Base-by-base conservation (phyloP, 1,140 invertebrate genomes). In the Drosophila kikkawai region DNA sequence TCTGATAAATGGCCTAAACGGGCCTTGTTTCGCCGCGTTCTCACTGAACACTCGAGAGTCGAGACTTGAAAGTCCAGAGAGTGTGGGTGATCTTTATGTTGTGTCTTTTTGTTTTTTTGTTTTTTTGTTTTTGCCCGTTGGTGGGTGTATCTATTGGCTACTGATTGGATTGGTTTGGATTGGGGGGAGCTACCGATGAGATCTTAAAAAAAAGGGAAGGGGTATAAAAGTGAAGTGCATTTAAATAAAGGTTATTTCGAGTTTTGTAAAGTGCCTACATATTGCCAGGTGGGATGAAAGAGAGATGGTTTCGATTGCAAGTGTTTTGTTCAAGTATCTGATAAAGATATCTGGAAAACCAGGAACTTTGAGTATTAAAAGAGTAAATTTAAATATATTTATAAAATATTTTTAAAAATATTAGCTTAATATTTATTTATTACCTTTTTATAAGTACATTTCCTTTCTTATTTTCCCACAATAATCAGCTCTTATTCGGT, bases 1-100 rank as follows among this genome's bases (percentile, higher is more conserved):
- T 48, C 57, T 84, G 81, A 84, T 84, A 84, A 85, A 84, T 73
- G 53, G 69, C 68, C 53, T 51, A 73, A 73, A 73, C 53, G 53
- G 67, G 69, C 53, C 67, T 50, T 73, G 68, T 71, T 73, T 60
- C n/a, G 34, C 55, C 37, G 69, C 32, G 68, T 73, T 73, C 69
- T 73, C 69, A 73, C 67, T 57, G 69, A 42, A 42, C 63, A 51
- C 45, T 68, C 37, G 29, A 69, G 15, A 17, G 44, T 42, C 26
- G 36, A 64, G 36, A 39, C 34, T 56, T 26, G 53, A 56, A 56
- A 56, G 53, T 56, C 53, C 9, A 56, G 53, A 39, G 59, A 73
- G 55, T 60, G 67, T 73, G 69, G 69, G 69, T 73, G 69, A 73
- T 73, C 69, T 71, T 60, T 60, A 71, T 73, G 69, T 36, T 60